Evolutionary conservation across 2,888 invertebrate species (phyloP), one percentile per base, ranked within the genome.

Genomic region (Patella caerulea): DNA sequence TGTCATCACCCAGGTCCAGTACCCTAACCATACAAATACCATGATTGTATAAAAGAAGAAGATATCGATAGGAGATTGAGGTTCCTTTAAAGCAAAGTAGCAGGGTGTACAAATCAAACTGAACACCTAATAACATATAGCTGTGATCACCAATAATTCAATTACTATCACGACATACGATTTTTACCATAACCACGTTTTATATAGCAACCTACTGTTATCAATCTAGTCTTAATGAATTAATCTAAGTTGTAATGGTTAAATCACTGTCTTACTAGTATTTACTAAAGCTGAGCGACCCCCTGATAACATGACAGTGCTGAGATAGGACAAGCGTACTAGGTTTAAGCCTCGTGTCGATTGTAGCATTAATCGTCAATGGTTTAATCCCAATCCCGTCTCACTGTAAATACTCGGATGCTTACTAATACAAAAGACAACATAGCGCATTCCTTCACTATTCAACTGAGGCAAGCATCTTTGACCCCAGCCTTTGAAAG

Each of bases 401-500:
- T 65, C 24, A 65, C 24, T 65, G 65, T 65, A 19, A 65, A 65
- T 24, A 65, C 65, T 65, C 65, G 65, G 24, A 65, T 65, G 24
- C 65, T 65, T 65, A 24, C 65, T 65, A 65, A 65, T 65, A 65
- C 65, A 65, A 65, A 65, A 65, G 65, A 65, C 65, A 65, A 65
- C 65, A 65, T 65, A 24, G 65, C 12, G 65, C 65, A 65, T 65
- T 65, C 65, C 65, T 65, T 65, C 65, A 65, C 65, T 24, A 65
- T 65, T 65, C 65, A 65, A 65, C 19, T 65, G 65, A 65, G 65
- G 65, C 24, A 65, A 65, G 65, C 65, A 65, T 65, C 65, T 65
- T 65, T 65, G 65, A 65, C 65, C 65, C 65, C 24, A 12, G 65
- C 65, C 65, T 65, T 65, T 65, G 65, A 65, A 65, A 65, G 65